A percentile compares a stretch with the other conserved stretches of the same genome.
These are phyloP conservation scores for Felis chaus DNA, from an alignment of 2,113 vertebrate genomes.

Conservation along the genomic window DNA sequence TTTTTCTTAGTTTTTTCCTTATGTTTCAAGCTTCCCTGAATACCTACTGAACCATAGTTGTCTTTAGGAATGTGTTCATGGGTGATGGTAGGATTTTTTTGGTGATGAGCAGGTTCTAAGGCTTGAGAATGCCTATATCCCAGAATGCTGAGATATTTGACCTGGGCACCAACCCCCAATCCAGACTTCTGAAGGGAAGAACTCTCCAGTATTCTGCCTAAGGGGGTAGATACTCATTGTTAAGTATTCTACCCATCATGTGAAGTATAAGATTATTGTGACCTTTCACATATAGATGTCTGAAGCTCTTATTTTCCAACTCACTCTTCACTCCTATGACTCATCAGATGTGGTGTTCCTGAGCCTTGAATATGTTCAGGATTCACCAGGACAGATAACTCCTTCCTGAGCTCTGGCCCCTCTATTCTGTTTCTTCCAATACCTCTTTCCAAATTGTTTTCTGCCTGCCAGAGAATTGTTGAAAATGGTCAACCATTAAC, in stretches of 20 bases:
- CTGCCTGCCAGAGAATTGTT: neutral
- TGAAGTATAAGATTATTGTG: neutral
- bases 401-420: neutral
- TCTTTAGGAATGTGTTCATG: neutral
- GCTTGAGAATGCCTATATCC: neutral
- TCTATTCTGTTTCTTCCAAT: neutral
- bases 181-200: neutral
- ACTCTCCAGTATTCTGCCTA: neutral
- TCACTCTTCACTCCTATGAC: neutral
- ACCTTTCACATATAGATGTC: neutral
- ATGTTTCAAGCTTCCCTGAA: neutral
- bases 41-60: neutral
- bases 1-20: neutral
- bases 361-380: neutral
- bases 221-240: neutral
- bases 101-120: neutral
- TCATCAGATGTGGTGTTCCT: neutral
- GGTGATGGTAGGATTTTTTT: neutral
- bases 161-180: neutral
- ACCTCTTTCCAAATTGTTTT: neutral
- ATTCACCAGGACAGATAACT: neutral
- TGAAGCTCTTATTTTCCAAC: neutral
- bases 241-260: neutral
- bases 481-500: neutral
- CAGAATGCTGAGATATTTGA: neutral